Evolutionary conservation across 2,797 vertebrate genomes (phyloP).

Genomic region (Sebastolobus altivelis): DNA sequence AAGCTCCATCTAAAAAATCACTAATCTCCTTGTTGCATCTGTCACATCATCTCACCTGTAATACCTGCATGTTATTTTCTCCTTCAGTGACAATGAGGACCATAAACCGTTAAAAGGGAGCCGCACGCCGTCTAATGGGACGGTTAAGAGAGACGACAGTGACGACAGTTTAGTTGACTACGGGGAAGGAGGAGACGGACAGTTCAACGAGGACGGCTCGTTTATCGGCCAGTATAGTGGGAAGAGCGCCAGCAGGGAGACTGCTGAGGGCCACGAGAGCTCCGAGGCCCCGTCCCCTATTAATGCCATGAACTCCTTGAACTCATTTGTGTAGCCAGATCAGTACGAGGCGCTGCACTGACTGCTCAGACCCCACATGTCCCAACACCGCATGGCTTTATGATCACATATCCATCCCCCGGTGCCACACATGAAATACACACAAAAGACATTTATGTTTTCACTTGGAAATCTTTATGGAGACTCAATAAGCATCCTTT

Average conservation of each 20-base stretch:
- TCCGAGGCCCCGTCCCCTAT: conserved; percentile 96
- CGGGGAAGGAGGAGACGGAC: conserved; percentile 97
- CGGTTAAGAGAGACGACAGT: conserved; percentile 97
- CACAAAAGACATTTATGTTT: conserved; percentile 29
- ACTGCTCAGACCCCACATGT: conserved; percentile 49
- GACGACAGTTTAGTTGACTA: conserved; percentile 99
- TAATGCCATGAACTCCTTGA: conserved; percentile 98
- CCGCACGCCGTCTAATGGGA: conserved; percentile 95
- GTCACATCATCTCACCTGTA: conserved; percentile 82
- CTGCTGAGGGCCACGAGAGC: conserved; percentile 94
- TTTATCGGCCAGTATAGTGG: conserved; percentile 99
- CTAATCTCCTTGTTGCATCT: conserved; percentile 78
- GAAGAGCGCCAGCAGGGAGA: conserved; percentile 92
- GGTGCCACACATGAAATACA: conserved; percentile 23
- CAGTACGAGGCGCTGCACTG: conserved; percentile 45
- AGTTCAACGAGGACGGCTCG: conserved; percentile 99
- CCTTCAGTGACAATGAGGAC: conserved; percentile 95
- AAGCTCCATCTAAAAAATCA: conserved; percentile 81
- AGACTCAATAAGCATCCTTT: conserved; percentile 32
- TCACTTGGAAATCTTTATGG: conserved; percentile 22
- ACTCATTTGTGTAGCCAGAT: conserved; percentile 93
- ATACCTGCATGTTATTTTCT: conserved; percentile 88
- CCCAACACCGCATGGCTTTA: conserved; percentile 71
- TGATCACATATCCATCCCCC: conserved; percentile 42
- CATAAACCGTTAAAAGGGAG: conserved; percentile 98